A percentile compares a stretch with the other conserved stretches of the same genome.
These are phyloP conservation scores for Conomelus anceps DNA, from an alignment of 2,888 invertebrate species.

Conservation along the genomic window DNA sequence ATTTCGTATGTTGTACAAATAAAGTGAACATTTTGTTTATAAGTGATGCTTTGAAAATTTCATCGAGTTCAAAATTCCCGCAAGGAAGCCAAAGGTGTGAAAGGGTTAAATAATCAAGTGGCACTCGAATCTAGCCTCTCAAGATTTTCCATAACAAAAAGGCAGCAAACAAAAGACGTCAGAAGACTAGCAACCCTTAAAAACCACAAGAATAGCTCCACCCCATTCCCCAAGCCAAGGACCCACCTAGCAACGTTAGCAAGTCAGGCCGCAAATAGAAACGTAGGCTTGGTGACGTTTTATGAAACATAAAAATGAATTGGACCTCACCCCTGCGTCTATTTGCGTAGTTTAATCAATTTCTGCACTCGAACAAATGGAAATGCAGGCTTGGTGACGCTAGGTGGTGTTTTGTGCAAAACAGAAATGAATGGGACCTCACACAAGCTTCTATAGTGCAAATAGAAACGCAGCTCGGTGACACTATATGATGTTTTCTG, in stretches of 20 bases:
- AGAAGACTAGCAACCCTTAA: background rate
- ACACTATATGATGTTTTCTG: no score
- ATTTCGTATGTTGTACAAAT: no score
- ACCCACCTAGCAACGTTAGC: background rate
- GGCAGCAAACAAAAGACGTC: background rate
- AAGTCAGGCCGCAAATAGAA: no score
- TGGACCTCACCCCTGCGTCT: no score
- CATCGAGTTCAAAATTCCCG: background rate
- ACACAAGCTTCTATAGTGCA: background rate
- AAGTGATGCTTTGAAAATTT: background rate
- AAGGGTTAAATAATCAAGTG: background rate
- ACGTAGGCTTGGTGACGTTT: no score
- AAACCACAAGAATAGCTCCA: background rate
- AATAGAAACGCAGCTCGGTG: background rate
- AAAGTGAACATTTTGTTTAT: no score
- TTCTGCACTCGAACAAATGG: no score
- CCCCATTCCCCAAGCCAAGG: background rate
- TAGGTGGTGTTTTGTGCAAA: no score
- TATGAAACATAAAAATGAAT: no score
- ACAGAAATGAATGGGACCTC: no score
- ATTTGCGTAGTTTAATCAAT: no score
- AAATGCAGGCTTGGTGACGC: no score
- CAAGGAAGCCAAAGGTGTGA: background rate
- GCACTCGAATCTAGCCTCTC: background rate
- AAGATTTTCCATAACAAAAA: background rate